These are phyloP conservation scores for Mamestra brassicae DNA, from an alignment of 2,888 invertebrate genomes.

Conservation along the genomic window DNA sequence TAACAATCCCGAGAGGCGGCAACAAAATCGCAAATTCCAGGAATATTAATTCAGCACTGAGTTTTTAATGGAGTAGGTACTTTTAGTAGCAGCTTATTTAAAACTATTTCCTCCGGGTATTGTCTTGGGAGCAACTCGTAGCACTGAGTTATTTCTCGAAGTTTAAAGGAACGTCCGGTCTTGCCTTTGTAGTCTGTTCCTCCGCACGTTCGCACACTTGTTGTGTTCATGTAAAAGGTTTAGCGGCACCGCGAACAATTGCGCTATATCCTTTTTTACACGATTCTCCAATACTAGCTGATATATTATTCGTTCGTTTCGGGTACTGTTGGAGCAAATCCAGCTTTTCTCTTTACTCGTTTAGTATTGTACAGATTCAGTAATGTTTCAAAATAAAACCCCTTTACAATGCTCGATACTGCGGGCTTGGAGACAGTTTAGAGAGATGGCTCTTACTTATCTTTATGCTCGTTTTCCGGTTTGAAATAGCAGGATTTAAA, in stretches of 20 bases:
- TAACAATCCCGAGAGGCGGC: conserved; percentile 7
- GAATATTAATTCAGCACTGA: conserved; percentile 15
- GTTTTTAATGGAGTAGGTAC: conserved; percentile 9
- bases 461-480: conserved; percentile 26
- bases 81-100: conserved; percentile 19
- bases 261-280: conserved; percentile 23
- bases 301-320: conserved; percentile 45
- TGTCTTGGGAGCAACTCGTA: conserved; percentile 32
- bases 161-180: conserved; percentile 6
- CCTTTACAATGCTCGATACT: conserved; percentile 44
- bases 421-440: conserved; percentile 38
- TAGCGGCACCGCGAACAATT: conserved; percentile 20
- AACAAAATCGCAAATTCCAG: conserved; percentile 2
- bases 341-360: conserved; percentile 33
- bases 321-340: conserved; percentile 30
- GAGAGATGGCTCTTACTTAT: conserved; percentile 48
- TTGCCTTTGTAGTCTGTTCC: conserved; percentile 9
- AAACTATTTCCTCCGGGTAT: conserved; percentile 32
- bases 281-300: conserved; percentile 30
- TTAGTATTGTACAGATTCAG: conserved; percentile 48
- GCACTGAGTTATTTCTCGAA: conserved; percentile 14
- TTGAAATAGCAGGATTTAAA: conserved; percentile 10
- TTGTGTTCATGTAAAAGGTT: conserved; percentile 43
- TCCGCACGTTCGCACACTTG: conserved; percentile 49
- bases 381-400: conserved; percentile 58